Evolutionary conservation across 2,797 vertebrate genomes (phyloP).

Genomic region (Tragelaphus eurycerus): DNA sequence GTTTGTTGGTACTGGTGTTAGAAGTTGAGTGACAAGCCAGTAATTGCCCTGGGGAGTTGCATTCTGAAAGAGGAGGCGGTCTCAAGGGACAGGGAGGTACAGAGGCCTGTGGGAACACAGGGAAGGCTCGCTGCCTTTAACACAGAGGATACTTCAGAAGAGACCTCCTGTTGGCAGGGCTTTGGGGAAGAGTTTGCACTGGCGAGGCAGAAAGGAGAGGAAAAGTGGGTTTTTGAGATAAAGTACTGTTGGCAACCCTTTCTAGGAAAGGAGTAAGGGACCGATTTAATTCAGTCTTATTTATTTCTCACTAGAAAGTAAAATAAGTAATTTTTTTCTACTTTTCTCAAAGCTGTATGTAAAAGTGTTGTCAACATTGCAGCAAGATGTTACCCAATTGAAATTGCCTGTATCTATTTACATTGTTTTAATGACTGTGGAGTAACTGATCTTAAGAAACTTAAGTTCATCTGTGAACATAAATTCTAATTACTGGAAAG

Average conservation of each 20-base stretch:
- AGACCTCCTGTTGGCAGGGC: neutral
- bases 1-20: neutral
- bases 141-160: neutral
- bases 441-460: neutral
- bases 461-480: neutral
- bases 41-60: neutral
- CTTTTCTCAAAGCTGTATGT: neutral
- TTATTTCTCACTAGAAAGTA: neutral
- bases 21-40: neutral
- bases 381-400: neutral
- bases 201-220: neutral
- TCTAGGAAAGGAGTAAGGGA: neutral
- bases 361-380: neutral
- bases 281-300: neutral
- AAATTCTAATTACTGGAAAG: neutral
- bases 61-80: neutral
- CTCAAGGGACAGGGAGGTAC: neutral
- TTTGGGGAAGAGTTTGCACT: neutral
- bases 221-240: neutral
- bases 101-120: neutral
- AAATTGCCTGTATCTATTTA: neutral
- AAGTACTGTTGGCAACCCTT: neutral
- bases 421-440: neutral
- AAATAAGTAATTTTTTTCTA: neutral
- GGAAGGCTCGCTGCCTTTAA: neutral